Base-by-base conservation (phyloP, 2,888 invertebrate species). In the Hedya salicella region DNA sequence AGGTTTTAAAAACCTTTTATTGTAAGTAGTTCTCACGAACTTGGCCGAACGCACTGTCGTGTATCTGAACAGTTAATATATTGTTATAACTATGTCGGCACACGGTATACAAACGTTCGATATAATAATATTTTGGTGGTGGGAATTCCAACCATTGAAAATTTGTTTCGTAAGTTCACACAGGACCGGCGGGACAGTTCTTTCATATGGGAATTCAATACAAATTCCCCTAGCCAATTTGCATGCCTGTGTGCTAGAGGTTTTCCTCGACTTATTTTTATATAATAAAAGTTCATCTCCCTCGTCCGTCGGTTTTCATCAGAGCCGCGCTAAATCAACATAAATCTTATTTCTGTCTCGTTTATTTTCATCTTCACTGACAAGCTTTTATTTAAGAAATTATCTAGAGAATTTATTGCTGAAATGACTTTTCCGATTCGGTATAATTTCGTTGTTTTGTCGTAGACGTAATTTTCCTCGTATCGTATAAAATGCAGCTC, bases 401-500 rank as follows among this genome's bases (percentile, higher is more conserved):
- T 61, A 54, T 52, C 53, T 39, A 5, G 40, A 32, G 46, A 53
- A 66, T 61, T 66, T 66, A 66, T 66, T 30, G 66, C 61, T 17
- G 48, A 49, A 61, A 61, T 66, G 66, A 66, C 66, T 66, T 66
- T 66, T 60, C 14, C 53, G 48, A 61, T 66, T 60, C 39, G 3
- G 54, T 42, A 50, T 40, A 60, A 30, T 42, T 61, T 49, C 49
- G 53, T 66, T 60, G 66, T 66, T 66, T 53, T 60, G 60, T 53
- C 21, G 66, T 42, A 42, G 66, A 61, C 42, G 66, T 48, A 64
- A 66, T 66, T 66, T 66, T 54, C 54, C 16, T 63, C 40, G 72
- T 76, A 72, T 73, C 78, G 72, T 78, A 83, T 80, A 85, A 86
- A 86, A 88, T 86, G 87, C 87, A 86, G 76, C 79, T 70, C 78